Evolutionary conservation across 2,797 vertebrate genomes (phyloP).

Genomic region (Coccyzus lansbergi): DNA sequence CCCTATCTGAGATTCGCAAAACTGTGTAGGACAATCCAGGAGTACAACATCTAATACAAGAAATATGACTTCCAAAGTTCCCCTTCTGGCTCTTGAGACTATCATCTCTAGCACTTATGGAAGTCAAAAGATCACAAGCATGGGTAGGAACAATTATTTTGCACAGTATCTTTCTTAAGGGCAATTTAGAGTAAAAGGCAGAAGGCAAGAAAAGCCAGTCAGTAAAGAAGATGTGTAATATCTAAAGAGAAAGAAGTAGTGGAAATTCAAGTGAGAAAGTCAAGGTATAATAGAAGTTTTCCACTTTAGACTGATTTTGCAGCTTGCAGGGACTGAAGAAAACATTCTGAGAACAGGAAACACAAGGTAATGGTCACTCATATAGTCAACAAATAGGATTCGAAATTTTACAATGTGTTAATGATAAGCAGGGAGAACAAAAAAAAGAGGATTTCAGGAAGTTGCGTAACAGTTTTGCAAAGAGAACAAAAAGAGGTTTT

Average conservation of each 20-base stretch:
- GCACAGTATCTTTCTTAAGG: background rate
- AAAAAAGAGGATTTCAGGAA: background rate
- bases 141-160: background rate
- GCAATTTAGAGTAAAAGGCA: background rate
- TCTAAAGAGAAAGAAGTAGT: background rate
- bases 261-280: background rate
- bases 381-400: background rate
- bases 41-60: background rate
- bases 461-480: background rate
- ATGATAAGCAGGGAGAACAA: background rate
- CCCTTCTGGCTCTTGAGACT: background rate
- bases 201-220: background rate
- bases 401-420: background rate
- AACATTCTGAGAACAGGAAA: background rate
- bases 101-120: background rate
- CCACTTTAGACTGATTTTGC: background rate
- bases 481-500: background rate
- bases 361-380: background rate
- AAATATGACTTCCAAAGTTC: background rate
- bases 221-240: background rate
- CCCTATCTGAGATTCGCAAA: background rate
- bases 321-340: background rate
- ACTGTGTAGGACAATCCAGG: background rate
- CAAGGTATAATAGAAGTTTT: background rate
- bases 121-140: background rate